Base-by-base conservation (phyloP, 2,888 invertebrate species). In the Drosophila pullipes region DNA sequence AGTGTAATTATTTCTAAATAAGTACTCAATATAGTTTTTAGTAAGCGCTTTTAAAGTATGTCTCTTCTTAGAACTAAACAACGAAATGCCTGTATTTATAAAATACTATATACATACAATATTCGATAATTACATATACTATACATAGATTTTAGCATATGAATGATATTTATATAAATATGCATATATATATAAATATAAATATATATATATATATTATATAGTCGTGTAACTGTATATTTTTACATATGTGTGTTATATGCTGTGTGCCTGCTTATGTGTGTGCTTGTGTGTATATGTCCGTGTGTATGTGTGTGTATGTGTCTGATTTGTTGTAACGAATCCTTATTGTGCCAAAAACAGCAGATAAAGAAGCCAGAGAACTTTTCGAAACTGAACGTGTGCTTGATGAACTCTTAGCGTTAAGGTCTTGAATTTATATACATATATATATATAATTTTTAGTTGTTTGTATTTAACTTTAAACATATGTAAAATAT, bases 341-440 rank as follows among this genome's bases (percentile, higher is more conserved):
- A 88, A 89, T 88, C 89, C 84, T 88, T 83, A 81, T 85, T 90
- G 89, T 90, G 91, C 89, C 91, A 90, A 90, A 89, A 84, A 87
- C 54, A 62, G 74, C 61, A 47, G 60, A 47, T 62, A 57, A 54
- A 53, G 68, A 69, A 57, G 57, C 70, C 71, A 67, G 67, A 78
- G 44, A 65, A 74, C 62, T 60, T 73, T 75, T 69, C 50, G 63
- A 79, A 79, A 82, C 66, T 79, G 59, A 69, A 69, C 54, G 78
- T 81, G 78, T 88, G 85, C 85, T 74, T 82, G 76, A 76, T 66
- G 67, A 88, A 81, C 78, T 78, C 74, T 39, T 73, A 74, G 67
- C 10, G 25, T 76, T 76, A 81, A 74, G 82, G 52, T 66, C 60
- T 67, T 71, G 74, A 88, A 82, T 88, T 82, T 82, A 78, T 83